Evolutionary conservation across 2,888 invertebrate genomes (phyloP).

Genomic region (Caenorhabditis uteleia): DNA sequence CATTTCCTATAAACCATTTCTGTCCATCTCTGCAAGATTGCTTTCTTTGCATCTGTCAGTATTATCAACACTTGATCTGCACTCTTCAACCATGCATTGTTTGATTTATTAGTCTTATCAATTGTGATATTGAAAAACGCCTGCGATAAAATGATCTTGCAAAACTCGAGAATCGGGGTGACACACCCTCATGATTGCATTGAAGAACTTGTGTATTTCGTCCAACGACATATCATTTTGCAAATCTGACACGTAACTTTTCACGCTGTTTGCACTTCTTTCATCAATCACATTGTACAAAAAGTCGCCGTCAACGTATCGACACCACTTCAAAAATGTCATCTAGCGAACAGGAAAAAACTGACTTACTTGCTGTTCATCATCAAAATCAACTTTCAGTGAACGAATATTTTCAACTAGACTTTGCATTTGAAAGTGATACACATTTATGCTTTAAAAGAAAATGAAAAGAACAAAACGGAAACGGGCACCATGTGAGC

Average conservation of each 20-base stretch:
- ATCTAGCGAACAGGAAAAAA: not conserved
- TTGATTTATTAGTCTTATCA: conserved; percentile 12
- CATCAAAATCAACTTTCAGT: conserved; percentile 20
- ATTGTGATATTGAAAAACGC: conserved; percentile 11
- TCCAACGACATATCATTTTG: conserved; percentile 26
- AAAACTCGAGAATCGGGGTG: not conserved
- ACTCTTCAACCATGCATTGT: conserved; percentile 11
- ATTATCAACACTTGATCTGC: conserved; percentile 15
- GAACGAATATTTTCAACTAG: conserved; percentile 14
- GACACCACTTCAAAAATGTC: conserved; percentile 39
- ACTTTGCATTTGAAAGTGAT: not conserved
- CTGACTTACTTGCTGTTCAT: conserved; percentile 15
- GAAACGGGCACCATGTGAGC: too few relatives aligned
- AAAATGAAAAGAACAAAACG: not conserved
- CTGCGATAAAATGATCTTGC: conserved; percentile 6
- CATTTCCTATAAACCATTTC: conserved; percentile 28
- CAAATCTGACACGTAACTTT: conserved; percentile 24
- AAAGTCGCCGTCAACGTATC: conserved; percentile 44
- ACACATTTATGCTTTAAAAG: not conserved
- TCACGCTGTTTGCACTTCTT: conserved; percentile 39
- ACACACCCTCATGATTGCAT: conserved; percentile 19
- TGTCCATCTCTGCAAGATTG: conserved; percentile 35
- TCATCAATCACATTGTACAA: conserved; percentile 42
- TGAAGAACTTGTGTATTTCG: conserved; percentile 26
- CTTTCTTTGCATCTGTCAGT: conserved; percentile 14